phyloP scores from a whole-genome alignment of 2,113 vertebrate genomes.

The Corythornis madagascariensis region DNA sequence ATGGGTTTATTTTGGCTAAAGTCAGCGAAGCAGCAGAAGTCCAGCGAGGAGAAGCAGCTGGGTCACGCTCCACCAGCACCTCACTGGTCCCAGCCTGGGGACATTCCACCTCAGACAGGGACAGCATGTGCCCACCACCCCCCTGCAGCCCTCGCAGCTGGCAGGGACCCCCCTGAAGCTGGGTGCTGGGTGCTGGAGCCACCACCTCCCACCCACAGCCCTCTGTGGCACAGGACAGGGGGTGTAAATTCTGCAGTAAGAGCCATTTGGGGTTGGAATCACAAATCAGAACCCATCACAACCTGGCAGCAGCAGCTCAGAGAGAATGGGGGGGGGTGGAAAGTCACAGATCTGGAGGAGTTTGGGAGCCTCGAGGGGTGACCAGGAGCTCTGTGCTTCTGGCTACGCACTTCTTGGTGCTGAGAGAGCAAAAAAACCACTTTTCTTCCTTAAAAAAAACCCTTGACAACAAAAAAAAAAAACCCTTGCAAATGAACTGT shows the following conservation, averaged over 20 bases:
- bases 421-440: not conserved
- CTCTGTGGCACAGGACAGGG: too few species aligned
- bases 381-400: not conserved
- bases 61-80: not conserved
- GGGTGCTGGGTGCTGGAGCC: not conserved
- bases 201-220: not conserved
- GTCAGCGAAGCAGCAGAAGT: not conserved
- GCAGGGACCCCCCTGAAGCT: not conserved
- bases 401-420: not conserved
- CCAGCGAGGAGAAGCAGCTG: not conserved
- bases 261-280: too few species aligned
- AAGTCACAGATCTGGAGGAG: not conserved
- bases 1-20: not conserved
- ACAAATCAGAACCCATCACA: accelerated
- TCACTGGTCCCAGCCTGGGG: not conserved
- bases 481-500: too few species aligned
- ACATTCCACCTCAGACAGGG: accelerated
- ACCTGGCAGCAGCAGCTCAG: not conserved
- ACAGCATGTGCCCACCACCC: not conserved
- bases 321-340: not conserved
- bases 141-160: not conserved
- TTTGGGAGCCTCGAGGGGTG: not conserved
- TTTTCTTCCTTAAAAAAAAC: not conserved
- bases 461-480: too few species aligned
- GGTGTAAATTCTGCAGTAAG: too few species aligned